Evolutionary conservation across 53 echinoderm and acorn worm genomes (phyloP).

Genomic region (Stichopus horrens): DNA sequence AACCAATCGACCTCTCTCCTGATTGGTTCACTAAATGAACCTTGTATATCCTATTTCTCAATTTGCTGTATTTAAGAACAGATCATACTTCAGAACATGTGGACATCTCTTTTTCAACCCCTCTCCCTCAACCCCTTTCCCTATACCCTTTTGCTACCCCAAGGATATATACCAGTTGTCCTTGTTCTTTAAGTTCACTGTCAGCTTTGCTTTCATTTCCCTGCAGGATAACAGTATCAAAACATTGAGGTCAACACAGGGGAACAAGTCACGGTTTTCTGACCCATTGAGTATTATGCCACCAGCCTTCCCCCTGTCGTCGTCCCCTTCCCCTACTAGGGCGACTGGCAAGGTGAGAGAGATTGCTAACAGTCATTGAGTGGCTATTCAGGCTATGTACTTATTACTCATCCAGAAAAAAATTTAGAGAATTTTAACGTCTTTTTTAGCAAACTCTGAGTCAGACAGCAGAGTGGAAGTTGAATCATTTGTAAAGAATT

Average conservation of each 20-base stretch:
- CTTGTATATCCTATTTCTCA: no score
- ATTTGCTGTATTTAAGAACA: no score
- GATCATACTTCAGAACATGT: neutral
- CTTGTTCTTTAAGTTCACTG: neutral
- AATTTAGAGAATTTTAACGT: no score
- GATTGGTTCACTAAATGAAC: no score
- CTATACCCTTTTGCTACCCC: neutral
- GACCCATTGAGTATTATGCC: slow-evolving; percentile 77
- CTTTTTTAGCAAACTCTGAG: no score
- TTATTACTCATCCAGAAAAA: no score
- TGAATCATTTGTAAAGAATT: no score
- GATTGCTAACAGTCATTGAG: no score
- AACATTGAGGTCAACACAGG: slow-evolving; percentile 60
- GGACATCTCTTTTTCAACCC: neutral
- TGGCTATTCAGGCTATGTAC: no score
- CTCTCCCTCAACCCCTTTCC: neutral
- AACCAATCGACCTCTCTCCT: no score
- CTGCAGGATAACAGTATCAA: slow-evolving; percentile 87
- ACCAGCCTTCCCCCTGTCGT: slow-evolving; percentile 69
- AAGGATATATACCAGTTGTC: neutral
- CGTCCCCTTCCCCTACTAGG: slow-evolving; percentile 74
- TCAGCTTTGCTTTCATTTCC: neutral
- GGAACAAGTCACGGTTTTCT: slow-evolving; percentile 56
- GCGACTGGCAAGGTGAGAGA: slow-evolving; percentile 40
- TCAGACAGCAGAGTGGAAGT: no score